Evolutionary conservation across 35 echinoderm and acorn worm species (phyloP), one percentile per base, ranked within the genome.

Genomic region (Apostichopus parvimensis): DNA sequence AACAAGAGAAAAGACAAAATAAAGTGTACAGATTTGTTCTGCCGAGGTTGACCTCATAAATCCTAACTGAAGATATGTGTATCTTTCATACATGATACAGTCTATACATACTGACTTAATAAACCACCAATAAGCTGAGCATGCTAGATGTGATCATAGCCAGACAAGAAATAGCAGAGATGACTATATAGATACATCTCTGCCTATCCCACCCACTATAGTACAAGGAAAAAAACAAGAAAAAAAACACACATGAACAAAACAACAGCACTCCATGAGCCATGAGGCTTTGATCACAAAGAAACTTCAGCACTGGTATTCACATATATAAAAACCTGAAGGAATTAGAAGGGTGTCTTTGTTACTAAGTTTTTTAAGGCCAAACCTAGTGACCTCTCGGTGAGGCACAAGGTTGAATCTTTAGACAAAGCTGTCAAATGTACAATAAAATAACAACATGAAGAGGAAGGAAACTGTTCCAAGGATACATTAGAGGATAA

Each of bases 21-120:
- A 45, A 45, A 45, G 34, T 45, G 0, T 15, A 82, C 13, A 82
- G 56, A 82, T 55, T 82, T 82, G 79, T 55, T 82, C 52, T 82
- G 79, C 28, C 34, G 20, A 82, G 56, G 24, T 82, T 82, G 79
- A 82, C 79, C 79, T 55, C 79, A 82, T 82, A 82, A 82, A 82
- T 82, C 79, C 79, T 82, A 11, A 17, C 79, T 56, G 56, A 57
- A 82, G 79, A 17, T 56, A 53, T 82, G 17, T 14, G 13, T 20
- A 18, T 68, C 64, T 75, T 22, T 75, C 71, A 17, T 18, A 21
- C 70, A 75, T 75, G 7, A 75, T 61, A 61, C 2, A 8, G 8
- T 61, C 34, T 45, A 45, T 45, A 45, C 34, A 45, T 45, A 45
- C 34, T 45, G 34, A 45, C 34, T 45, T 45, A 45, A 45, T 45